phyloP scores from a whole-genome alignment of 2,113 vertebrate species.

The Ceyx cyanopectus region DNA sequence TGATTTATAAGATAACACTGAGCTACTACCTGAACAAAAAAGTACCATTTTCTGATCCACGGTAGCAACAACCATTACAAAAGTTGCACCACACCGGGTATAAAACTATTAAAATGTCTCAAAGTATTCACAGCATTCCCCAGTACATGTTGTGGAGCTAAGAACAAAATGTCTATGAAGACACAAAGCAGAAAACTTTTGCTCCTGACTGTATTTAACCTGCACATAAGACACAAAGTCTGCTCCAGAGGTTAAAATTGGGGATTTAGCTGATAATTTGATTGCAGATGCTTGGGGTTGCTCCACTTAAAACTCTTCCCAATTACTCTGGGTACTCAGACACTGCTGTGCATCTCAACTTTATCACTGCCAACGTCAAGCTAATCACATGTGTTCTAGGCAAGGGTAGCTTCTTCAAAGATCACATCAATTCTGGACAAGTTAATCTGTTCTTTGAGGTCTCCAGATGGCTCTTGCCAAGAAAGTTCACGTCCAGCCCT shows the following conservation, averaged over 20 bases:
- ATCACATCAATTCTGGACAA: slow-evolving; percentile 69
- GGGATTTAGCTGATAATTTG: slow-evolving; percentile 36
- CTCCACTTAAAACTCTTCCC: slow-evolving; percentile 24
- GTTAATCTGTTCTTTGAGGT: slow-evolving; percentile 70
- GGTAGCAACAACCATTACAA: not conserved
- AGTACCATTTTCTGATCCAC: not conserved
- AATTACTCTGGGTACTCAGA: not conserved
- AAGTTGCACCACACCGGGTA: not conserved
- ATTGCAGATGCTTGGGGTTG: slow-evolving; percentile 16
- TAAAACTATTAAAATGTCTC: not conserved
- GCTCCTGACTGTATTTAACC: slow-evolving; percentile 13
- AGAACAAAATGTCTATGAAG: not conserved
- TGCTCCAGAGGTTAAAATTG: slow-evolving; percentile 8
- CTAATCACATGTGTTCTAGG: slow-evolving; percentile 59
- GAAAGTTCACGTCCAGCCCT: slow-evolving; percentile 60
- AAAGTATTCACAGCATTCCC: not conserved
- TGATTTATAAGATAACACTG: not conserved
- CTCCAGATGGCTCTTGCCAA: slow-evolving; percentile 71
- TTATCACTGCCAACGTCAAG: slow-evolving; percentile 41
- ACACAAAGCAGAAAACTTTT: slow-evolving; percentile 7
- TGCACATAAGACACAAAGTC: not conserved
- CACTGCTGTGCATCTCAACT: slow-evolving; percentile 11
- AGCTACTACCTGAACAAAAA: not conserved
- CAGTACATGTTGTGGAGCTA: not conserved
- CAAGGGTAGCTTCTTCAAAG: slow-evolving; percentile 65